Evolutionary conservation across 2,113 vertebrate genomes (phyloP).

Genomic region (Athene cunicularia): DNA sequence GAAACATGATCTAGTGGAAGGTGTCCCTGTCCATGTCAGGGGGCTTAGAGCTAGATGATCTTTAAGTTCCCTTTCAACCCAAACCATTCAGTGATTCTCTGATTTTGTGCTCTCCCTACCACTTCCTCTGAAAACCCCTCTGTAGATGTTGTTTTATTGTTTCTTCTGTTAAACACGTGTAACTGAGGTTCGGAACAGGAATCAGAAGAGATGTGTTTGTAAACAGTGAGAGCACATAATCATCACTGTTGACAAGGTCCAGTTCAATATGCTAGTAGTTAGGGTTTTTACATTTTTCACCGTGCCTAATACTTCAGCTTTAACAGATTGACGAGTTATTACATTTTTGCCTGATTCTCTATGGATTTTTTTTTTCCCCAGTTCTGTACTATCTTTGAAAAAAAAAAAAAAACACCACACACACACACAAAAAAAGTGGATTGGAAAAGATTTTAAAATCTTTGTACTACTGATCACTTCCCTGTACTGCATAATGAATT

Average conservation of each 20-base stretch:
- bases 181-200: background rate
- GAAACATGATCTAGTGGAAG: background rate
- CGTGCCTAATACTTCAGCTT: background rate
- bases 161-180: background rate
- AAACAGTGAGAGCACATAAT: background rate
- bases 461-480: background rate
- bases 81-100: background rate
- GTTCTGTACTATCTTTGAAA: background rate
- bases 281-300: background rate
- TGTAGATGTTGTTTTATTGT: background rate
- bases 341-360: background rate
- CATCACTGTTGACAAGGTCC: background rate
- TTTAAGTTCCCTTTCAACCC: background rate
- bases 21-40: background rate
- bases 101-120: background rate
- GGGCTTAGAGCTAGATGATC: rapidly evolving
- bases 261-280: background rate
- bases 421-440: background rate
- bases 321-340: background rate
- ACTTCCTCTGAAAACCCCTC: background rate
- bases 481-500: background rate
- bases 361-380: background rate
- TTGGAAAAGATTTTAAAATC: background rate
- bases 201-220: background rate
- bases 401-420: too few species aligned